A percentile compares a stretch with the other conserved stretches of the same genome.
Conservation (phyloP, 2,888 invertebrate genomes). For the Artemia sinica region DNA sequence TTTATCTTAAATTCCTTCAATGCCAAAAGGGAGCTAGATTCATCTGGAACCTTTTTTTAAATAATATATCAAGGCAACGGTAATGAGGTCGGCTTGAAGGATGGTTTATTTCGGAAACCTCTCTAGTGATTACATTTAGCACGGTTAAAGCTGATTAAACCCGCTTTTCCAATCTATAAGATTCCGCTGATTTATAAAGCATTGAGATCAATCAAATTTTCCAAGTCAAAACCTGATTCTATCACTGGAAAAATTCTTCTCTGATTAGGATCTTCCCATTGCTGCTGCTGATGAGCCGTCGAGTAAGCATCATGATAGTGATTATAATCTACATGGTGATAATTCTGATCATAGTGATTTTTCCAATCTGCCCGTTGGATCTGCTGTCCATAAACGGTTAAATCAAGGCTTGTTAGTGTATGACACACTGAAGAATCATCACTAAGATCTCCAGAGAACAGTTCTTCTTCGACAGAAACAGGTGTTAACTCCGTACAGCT, state of each 20-base stretch:
- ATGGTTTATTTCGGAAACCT: no score
- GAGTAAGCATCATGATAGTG: slow-evolving; percentile 13
- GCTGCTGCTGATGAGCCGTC: background rate
- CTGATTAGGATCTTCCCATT: slow-evolving; percentile 12
- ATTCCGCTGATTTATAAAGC: slow-evolving; percentile 14
- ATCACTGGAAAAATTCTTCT: slow-evolving; percentile 19
- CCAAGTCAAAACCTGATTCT: slow-evolving; percentile 21
- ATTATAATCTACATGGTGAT: background rate
- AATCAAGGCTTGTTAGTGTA: slow-evolving; percentile 15
- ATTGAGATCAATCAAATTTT: slow-evolving; percentile 21
- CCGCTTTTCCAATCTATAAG: no score
- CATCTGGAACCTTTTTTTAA: no score
- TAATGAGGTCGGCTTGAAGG: no score
- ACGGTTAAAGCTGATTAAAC: no score
- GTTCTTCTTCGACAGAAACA: background rate
- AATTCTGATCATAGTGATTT: background rate
- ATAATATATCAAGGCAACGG: no score
- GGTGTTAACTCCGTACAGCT: background rate
- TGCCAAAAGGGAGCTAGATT: no score
- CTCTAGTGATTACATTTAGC: no score
- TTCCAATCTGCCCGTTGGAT: background rate
- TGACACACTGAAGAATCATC: background rate
- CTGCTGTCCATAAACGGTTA: slow-evolving; percentile 22
- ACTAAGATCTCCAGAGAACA: slow-evolving; percentile 3
- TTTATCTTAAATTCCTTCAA: no score